Conservation (phyloP, 2,888 invertebrate species). For the Amphipyra berbera region DNA sequence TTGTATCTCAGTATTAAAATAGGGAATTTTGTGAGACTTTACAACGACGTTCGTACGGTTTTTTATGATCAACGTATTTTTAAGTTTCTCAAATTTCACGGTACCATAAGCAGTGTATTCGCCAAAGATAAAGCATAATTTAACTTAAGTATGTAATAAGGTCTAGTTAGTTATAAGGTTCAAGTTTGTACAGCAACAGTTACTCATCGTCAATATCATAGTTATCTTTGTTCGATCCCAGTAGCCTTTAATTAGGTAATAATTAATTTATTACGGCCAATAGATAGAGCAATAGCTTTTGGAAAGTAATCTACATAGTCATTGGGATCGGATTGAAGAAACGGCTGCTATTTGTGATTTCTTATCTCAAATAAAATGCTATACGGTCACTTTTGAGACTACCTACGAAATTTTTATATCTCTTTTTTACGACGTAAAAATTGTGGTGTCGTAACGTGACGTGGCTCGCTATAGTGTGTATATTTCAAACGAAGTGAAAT, state of each 20-base stretch:
- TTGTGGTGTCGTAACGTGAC: constrained; percentile 46
- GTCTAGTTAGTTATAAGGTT: constrained; percentile 68
- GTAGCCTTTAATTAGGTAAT: constrained; percentile 27
- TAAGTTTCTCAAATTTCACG: constrained; percentile 71
- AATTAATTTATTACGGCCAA: constrained; percentile 38
- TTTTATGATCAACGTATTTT: constrained; percentile 65
- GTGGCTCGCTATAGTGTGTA: constrained; percentile 44
- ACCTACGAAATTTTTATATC: constrained; percentile 55
- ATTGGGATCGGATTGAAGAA: constrained; percentile 40
- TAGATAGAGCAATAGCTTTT: constrained; percentile 26
- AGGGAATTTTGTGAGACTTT: constrained; percentile 86
- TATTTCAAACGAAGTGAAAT: constrained; percentile 48
- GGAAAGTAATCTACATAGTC: constrained; percentile 13
- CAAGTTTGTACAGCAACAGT: constrained; percentile 61
- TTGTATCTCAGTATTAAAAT: constrained; percentile 86
- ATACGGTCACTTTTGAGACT: constrained; percentile 45
- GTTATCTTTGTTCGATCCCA: constrained; percentile 40
- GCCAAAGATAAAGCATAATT: constrained; percentile 90
- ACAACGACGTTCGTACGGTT: constrained; percentile 86
- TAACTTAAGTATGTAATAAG: constrained; percentile 73
- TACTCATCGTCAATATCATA: constrained; percentile 38
- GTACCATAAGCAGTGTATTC: constrained; percentile 87
- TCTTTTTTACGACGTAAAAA: constrained; percentile 57
- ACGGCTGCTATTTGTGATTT: constrained; percentile 37
- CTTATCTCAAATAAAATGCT: constrained; percentile 18